Evolutionary conservation across 2,113 vertebrate genomes (phyloP).

Genomic region (Tetrao urogallus): DNA sequence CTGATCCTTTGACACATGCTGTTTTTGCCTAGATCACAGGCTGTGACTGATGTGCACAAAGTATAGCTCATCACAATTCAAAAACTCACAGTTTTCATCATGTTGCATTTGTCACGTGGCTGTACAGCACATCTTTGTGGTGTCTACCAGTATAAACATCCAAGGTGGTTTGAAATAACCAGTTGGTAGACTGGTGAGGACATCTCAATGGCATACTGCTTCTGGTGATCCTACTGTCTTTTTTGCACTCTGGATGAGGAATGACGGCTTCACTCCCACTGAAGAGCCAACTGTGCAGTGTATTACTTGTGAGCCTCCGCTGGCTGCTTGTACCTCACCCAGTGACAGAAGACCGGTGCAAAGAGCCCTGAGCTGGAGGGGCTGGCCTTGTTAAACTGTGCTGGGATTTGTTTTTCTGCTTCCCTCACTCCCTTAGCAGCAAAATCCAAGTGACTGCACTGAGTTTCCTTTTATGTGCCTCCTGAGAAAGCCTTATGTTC

Average conservation of each 20-base stretch:
- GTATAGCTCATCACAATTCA: background rate
- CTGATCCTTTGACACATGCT: background rate
- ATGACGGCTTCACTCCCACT: background rate
- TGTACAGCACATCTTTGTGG: background rate
- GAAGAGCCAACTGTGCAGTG: background rate
- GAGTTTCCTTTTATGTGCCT: slow-evolving; percentile 46
- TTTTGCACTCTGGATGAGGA: background rate
- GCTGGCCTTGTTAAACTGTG: background rate
- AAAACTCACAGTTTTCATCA: background rate
- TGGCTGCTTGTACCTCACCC: background rate
- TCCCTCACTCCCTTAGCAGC: background rate
- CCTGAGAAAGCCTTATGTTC: background rate
- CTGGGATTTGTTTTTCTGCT: slow-evolving; percentile 11
- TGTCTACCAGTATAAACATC: background rate
- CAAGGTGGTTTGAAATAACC: background rate
- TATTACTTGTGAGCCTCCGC: background rate
- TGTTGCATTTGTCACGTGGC: fast-evolving
- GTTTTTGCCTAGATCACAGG: background rate
- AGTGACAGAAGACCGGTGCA: background rate
- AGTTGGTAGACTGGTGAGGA: background rate
- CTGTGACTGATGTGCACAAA: background rate
- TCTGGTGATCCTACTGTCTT: background rate
- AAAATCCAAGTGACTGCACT: background rate
- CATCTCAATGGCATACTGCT: background rate
- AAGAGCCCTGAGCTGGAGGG: background rate